Base-by-base conservation (phyloP, 1,140 invertebrate species). In the Hylyphantes graminicola region DNA sequence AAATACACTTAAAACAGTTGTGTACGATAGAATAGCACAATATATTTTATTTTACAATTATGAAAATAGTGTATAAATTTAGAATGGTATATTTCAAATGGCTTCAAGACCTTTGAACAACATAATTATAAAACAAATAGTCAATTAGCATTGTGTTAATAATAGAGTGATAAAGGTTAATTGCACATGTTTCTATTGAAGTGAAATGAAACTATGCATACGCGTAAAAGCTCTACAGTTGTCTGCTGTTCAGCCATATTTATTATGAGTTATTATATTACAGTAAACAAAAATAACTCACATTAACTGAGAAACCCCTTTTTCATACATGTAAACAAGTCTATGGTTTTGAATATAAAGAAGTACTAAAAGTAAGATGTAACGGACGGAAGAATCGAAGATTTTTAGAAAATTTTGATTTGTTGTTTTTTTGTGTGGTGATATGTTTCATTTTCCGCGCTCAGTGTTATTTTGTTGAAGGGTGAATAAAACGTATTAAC, bases 241-340 rank as follows among this genome's bases (percentile, higher is more conserved):
- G 80, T 83, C 80, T 83, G 80, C 80, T 83, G 80, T 83, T 83
- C 80, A 75, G 80, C 80, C 80, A 83, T 83, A 83, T 83, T 83
- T 83, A 83, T 75, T 74, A 75, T 65, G 70, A 74, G 59, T 83
- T 83, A 74, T 74, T 83, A 83, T 83, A 83, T 83, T 83, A 83
- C 80, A 35, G 80, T 83, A 83, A 83, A 83, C 80, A 83, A 83
- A 83, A 74, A 74, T 65, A 59, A 80, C 35, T 11, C 53, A 80
- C 77, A 9, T 21, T 48, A 59, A 57, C 53, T 68, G 53, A 4
- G 51, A 55, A 48, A 13, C 21, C 54, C 17, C 7, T 21, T 57
- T 57, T 53, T 70, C 50, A 53, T 53, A 17, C 5, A 15, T 15
- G 21, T 53, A 70, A 70, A 3, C 54, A 48, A 70, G 9, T 70